These are phyloP conservation scores for Thymallus thymallus DNA, from an alignment of 2,113 vertebrate species.

Conservation along the genomic window DNA sequence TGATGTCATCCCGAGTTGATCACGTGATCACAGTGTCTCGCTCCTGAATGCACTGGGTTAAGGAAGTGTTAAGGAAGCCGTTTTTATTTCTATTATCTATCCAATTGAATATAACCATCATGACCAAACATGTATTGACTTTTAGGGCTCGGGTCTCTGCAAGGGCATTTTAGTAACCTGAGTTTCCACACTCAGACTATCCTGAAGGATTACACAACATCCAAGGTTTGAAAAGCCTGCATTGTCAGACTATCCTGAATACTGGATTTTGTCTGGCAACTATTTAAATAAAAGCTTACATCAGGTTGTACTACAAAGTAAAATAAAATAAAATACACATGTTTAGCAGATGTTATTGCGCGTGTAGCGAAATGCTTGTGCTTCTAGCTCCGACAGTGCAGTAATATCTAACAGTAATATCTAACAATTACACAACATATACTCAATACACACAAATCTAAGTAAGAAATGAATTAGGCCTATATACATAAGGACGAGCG, in stretches of 20 bases:
- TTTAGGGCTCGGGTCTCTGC: background rate
- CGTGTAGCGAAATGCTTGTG: no score
- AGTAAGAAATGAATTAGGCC: no score
- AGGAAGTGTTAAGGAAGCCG: background rate
- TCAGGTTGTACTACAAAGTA: background rate
- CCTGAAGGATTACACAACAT: background rate
- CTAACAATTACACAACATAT: no score
- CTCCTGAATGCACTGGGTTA: constrained; percentile 17
- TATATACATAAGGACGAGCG: no score
- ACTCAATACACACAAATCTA: no score
- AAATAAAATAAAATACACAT: no score
- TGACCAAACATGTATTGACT: background rate
- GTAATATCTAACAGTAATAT: no score
- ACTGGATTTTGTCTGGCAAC: background rate
- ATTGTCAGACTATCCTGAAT: background rate
- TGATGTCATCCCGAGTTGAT: constrained; percentile 70
- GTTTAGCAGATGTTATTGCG: no score
- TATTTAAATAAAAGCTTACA: background rate
- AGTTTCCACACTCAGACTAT: background rate
- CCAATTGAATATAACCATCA: background rate
- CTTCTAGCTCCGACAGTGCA: no score
- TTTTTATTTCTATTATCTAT: background rate
- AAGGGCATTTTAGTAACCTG: background rate
- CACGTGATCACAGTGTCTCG: constrained; percentile 55
- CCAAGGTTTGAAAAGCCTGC: background rate